A percentile compares a stretch with the other conserved stretches of the same genome.
Evolutionary conservation across 1,140 invertebrate species (phyloP).

Genomic region (Monochamus saltuarius): DNA sequence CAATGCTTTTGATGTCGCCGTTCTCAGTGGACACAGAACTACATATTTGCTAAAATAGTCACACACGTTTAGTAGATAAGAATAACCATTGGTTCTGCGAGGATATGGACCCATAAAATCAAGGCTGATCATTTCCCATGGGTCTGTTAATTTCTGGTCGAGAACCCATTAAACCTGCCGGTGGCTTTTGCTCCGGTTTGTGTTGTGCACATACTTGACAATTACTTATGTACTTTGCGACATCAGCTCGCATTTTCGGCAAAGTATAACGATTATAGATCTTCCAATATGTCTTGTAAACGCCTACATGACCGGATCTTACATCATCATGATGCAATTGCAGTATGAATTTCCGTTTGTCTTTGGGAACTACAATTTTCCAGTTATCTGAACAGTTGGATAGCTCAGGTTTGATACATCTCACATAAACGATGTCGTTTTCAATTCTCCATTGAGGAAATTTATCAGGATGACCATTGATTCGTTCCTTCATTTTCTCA

Average conservation of each 20-base stretch:
- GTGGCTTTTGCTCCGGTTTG: too few relatives aligned
- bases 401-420: not conserved
- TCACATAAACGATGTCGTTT: slow-evolving; percentile 2
- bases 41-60: too few relatives aligned
- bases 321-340: slow-evolving; percentile 23
- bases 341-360: slow-evolving; percentile 20
- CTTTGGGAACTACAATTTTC: slow-evolving; percentile 39
- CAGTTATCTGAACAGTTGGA: slow-evolving; percentile 14
- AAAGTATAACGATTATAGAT: slow-evolving; percentile 31
- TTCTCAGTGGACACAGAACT: too few relatives aligned
- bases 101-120: too few relatives aligned
- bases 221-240: slow-evolving; percentile 24
- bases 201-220: slow-evolving; percentile 29
- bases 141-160: too few relatives aligned
- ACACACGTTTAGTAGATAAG: too few relatives aligned
- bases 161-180: too few relatives aligned
- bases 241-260: slow-evolving; percentile 32
- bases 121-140: too few relatives aligned
- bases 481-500: not conserved
- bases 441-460: slow-evolving; percentile 14
- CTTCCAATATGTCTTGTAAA: slow-evolving; percentile 35
- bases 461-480: not conserved
- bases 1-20: too few relatives aligned
- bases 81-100: too few relatives aligned
- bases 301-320: slow-evolving; percentile 27